Percentiles rank a stretch among this genome's conserved stretches.
phyloP scores from a whole-genome alignment of 1,140 invertebrate genomes.

The Manduca sexta region DNA sequence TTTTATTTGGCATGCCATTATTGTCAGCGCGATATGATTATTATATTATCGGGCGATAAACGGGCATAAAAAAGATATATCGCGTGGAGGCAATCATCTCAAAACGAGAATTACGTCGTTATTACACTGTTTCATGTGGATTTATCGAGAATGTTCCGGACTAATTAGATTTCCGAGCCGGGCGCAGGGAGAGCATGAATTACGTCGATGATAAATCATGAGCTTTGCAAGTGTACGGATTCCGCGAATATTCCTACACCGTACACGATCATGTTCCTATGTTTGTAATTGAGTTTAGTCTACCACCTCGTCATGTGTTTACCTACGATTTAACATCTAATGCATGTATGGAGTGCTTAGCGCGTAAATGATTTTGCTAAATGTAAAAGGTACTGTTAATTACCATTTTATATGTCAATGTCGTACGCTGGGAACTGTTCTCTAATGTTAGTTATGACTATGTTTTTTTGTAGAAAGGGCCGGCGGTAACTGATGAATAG shows the following conservation, averaged over 20 bases:
- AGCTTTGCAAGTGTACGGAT: constrained; percentile 15
- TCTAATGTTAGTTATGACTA: too few species aligned
- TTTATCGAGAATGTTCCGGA: constrained; percentile 49
- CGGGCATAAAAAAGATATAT: constrained; percentile 69
- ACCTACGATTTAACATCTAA: background rate
- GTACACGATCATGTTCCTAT: background rate
- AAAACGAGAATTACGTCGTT: constrained; percentile 48
- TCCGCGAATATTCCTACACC: background rate
- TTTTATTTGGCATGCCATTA: constrained; percentile 71
- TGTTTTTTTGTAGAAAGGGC: too few species aligned
- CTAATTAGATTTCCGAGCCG: constrained; percentile 56
- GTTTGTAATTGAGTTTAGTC: background rate
- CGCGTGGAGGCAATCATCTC: constrained; percentile 57
- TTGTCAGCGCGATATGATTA: constrained; percentile 70
- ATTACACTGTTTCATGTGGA: constrained; percentile 57
- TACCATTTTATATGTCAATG: too few species aligned
- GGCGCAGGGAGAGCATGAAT: constrained; percentile 20
- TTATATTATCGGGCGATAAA: constrained; percentile 71
- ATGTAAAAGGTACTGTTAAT: too few species aligned
- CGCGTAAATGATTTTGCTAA: too few species aligned
- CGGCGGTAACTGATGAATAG: too few species aligned
- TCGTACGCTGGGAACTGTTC: too few species aligned
- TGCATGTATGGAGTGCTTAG: too few species aligned
- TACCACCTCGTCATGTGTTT: background rate
- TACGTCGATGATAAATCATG: constrained; percentile 31